These are phyloP conservation scores for Cataglyphis albicans DNA, from an alignment of 2,888 invertebrate genomes.

Conservation along the genomic window DNA sequence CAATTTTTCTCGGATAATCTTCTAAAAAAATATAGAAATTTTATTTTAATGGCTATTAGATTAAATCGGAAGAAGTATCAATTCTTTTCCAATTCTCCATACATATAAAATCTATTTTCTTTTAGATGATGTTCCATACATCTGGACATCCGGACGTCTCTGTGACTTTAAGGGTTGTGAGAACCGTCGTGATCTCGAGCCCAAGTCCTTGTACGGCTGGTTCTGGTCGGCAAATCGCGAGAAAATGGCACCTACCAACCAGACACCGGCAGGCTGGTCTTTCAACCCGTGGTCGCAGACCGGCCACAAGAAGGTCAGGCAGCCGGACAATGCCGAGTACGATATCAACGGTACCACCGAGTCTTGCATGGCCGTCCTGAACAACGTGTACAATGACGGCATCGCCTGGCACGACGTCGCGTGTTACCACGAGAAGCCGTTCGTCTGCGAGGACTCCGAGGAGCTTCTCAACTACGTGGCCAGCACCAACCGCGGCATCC, in stretches of 20 bases:
- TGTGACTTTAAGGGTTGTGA: slow-evolving; percentile 98
- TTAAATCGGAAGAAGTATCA: too few species aligned
- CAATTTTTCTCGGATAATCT: neutral
- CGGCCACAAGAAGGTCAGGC: slow-evolving; percentile 95
- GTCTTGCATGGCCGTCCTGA: slow-evolving; percentile 94
- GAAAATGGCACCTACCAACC: slow-evolving; percentile 94
- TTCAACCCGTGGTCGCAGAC: slow-evolving; percentile 97
- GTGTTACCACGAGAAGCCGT: slow-evolving; percentile 96
- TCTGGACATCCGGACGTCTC: slow-evolving; percentile 96
- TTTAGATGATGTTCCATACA: slow-evolving; percentile 94
- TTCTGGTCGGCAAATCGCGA: slow-evolving; percentile 97
- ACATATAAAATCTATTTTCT: neutral
- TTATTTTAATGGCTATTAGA: neutral
- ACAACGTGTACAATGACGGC: slow-evolving; percentile 97
- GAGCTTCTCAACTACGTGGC: slow-evolving; percentile 95
- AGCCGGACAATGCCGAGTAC: slow-evolving; percentile 96
- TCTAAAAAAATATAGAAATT: neutral
- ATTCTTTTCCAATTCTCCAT: neutral
- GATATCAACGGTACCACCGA: slow-evolving; percentile 95
- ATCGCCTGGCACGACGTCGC: slow-evolving; percentile 98
- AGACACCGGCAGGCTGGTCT: slow-evolving; percentile 90
- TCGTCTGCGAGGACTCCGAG: slow-evolving; percentile 96
- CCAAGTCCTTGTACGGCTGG: slow-evolving; percentile 95
- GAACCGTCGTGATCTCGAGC: slow-evolving; percentile 93
- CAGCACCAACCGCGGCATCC: slow-evolving; percentile 93